Evolutionary conservation across 2,797 vertebrate genomes (phyloP).

Genomic region (Nyctibius grandis): DNA sequence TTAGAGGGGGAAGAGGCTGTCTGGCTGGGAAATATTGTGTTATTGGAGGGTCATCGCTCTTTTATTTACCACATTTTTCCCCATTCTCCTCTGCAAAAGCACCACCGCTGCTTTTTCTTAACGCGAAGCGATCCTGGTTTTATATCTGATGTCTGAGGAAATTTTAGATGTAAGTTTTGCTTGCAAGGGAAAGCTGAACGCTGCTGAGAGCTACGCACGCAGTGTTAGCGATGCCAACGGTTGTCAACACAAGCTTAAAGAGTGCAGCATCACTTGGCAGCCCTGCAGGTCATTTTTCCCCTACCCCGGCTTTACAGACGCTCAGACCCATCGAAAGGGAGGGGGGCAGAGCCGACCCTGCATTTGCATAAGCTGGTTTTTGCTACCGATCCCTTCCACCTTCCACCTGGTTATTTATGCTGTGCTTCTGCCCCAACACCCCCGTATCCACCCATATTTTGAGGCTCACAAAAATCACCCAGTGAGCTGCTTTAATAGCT

Average conservation of each 20-base stretch:
- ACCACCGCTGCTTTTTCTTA: neutral
- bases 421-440: neutral
- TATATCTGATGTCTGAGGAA: neutral
- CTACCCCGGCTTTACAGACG: neutral
- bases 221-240: fast-evolving
- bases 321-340: neutral
- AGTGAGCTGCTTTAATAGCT: neutral
- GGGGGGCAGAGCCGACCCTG: neutral
- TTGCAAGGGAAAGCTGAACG: neutral
- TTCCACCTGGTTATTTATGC: neutral
- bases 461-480: neutral
- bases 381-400: neutral
- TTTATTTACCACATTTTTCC: neutral
- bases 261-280: neutral
- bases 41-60: neutral
- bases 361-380: neutral
- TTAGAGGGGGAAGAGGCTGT: neutral
- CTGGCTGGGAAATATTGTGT: neutral
- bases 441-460: neutral
- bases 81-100: neutral
- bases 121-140: neutral
- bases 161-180: neutral
- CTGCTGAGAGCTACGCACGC: neutral
- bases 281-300: neutral
- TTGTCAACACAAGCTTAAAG: neutral